Percentiles rank a stretch among this genome's conserved stretches.
These are phyloP conservation scores for Polyploca ridens DNA, from an alignment of 2,888 invertebrate species.

Conservation along the genomic window DNA sequence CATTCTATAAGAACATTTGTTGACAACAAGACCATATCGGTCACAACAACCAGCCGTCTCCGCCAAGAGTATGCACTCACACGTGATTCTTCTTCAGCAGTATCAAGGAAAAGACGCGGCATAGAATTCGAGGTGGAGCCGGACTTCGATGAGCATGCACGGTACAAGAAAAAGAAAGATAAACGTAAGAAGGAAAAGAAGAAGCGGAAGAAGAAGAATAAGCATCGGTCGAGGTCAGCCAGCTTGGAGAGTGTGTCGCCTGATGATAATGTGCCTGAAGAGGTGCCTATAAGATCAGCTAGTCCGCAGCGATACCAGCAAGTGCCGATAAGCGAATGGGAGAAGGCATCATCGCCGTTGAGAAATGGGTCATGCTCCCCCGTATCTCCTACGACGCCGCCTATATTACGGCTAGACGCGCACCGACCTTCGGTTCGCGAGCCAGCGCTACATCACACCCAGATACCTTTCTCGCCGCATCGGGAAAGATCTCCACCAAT, in stretches of 20 bases:
- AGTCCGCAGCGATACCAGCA: constrained; percentile 71
- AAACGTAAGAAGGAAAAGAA: constrained; percentile 91
- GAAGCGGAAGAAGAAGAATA: constrained; percentile 89
- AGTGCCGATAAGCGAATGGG: constrained; percentile 80
- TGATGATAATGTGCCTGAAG: constrained; percentile 74
- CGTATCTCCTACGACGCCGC: constrained; percentile 85
- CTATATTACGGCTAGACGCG: constrained; percentile 58
- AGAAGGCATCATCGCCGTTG: constrained; percentile 82
- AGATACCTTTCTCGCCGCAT: constrained; percentile 75
- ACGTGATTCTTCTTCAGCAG: constrained; percentile 71
- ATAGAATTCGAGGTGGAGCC: constrained; percentile 68
- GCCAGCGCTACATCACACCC: constrained; percentile 54
- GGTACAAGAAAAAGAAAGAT: constrained; percentile 87
- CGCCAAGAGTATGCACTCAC: constrained; percentile 67
- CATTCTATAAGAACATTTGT: constrained; percentile 77
- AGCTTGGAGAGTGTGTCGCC: constrained; percentile 88
- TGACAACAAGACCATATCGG: constrained; percentile 78
- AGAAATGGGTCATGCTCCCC: constrained; percentile 85
- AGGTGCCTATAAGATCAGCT: constrained; percentile 50
- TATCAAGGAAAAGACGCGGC: constrained; percentile 64
- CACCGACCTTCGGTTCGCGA: constrained; percentile 59
- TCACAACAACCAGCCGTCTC: constrained; percentile 69
- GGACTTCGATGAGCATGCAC: constrained; percentile 81
- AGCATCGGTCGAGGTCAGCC: constrained; percentile 87
- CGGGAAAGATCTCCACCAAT: constrained; percentile 64